Percentiles rank a stretch among this genome's conserved stretches.
phyloP scores from a whole-genome alignment of 1,140 invertebrate species.

The Parapsyche elsis region DNA sequence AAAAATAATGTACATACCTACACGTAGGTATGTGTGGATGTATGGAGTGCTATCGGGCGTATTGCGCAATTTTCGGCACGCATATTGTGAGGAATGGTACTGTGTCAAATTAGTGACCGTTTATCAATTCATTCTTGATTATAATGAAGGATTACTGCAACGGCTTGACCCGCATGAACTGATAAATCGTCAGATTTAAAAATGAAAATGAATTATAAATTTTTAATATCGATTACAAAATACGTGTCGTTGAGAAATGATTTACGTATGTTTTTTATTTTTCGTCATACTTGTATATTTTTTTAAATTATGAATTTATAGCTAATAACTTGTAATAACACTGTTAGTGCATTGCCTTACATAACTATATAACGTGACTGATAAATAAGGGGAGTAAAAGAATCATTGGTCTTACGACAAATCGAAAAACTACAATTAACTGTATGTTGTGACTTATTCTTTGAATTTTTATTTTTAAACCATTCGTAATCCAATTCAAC shows the following conservation, averaged over 20 bases:
- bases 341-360: no score
- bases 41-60: background rate
- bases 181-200: slow-evolving; percentile 11
- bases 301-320: no score
- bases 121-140: background rate
- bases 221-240: background rate
- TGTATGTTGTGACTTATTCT: no score
- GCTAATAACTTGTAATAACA: no score
- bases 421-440: no score
- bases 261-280: no score
- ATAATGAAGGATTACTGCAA: slow-evolving; percentile 21
- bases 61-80: background rate
- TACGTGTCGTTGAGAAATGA: background rate
- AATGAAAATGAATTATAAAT: slow-evolving; percentile 4
- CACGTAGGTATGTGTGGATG: background rate
- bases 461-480: no score
- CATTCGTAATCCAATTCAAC: no score
- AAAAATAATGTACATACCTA: background rate
- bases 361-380: no score
- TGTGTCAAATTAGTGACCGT: slow-evolving; percentile 25
- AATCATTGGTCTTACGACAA: no score
- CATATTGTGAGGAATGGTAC: slow-evolving; percentile 1
- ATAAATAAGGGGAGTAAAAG: no score
- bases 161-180: slow-evolving; percentile 13
- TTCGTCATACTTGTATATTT: no score